Percentiles rank a stretch among this genome's conserved stretches.
Conservation (phyloP, 2,113 vertebrate genomes). For the Toxostoma redivivum region DNA sequence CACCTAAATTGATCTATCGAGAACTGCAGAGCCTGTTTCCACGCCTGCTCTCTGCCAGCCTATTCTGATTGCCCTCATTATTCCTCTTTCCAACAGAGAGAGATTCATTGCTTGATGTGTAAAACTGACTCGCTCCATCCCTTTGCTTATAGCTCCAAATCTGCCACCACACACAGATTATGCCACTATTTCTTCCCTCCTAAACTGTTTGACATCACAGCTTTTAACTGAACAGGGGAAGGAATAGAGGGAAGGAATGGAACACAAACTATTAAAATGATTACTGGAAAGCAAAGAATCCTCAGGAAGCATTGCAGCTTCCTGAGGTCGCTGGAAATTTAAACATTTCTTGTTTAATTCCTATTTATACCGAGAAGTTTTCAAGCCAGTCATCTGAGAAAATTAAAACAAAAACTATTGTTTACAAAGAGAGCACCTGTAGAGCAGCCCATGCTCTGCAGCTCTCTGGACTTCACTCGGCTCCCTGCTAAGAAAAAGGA, state of each 20-base stretch:
- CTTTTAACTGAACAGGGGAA: not conserved
- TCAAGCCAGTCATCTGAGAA: not conserved
- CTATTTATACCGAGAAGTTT: not conserved
- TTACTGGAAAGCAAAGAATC: not conserved
- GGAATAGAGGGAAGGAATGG: not conserved
- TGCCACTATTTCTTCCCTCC: not conserved
- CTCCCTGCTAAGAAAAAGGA: not conserved
- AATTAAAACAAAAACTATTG: not conserved
- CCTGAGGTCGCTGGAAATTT: not conserved
- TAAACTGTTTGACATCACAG: not conserved
- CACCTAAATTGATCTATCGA: accelerated
- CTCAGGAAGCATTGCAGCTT: not conserved
- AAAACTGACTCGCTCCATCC: not conserved
- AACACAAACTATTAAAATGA: not conserved
- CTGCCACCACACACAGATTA: not conserved
- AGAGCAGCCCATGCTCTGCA: not conserved
- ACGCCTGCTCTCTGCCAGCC: not conserved
- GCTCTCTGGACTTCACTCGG: not conserved
- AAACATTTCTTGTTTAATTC: not conserved
- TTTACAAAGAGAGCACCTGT: not conserved
- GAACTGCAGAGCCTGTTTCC: not conserved
- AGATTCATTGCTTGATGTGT: not conserved
- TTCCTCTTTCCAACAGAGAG: not conserved
- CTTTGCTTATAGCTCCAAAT: not conserved
- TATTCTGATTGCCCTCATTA: not conserved